phyloP scores from a whole-genome alignment of 2,888 invertebrate species.

The Parnassius glacialis region DNA sequence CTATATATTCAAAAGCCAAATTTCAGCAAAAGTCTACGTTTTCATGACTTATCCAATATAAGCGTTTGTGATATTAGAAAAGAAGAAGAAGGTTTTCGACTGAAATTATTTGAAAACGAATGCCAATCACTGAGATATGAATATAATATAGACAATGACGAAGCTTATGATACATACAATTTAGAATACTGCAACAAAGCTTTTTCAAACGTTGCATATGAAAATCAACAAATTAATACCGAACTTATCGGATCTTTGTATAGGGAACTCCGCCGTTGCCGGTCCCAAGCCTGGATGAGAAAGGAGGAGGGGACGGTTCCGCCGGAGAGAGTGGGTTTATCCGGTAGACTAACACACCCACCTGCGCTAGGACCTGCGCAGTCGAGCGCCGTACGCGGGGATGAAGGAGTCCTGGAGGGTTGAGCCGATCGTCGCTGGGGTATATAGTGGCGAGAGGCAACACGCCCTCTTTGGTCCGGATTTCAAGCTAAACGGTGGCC shows the following conservation, averaged over 20 bases:
- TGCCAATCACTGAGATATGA: slow-evolving; percentile 56
- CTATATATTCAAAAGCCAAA: slow-evolving; percentile 36
- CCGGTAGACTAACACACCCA: too few relatives aligned
- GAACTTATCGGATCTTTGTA: slow-evolving; percentile 6
- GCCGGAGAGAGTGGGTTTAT: too few relatives aligned
- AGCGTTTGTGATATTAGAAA: slow-evolving; percentile 53
- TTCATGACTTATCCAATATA: slow-evolving; percentile 32
- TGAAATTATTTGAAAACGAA: slow-evolving; percentile 56
- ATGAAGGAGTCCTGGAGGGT: too few relatives aligned
- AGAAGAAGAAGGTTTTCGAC: slow-evolving; percentile 39
- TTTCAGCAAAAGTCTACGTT: slow-evolving; percentile 47
- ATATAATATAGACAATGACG: slow-evolving; percentile 43
- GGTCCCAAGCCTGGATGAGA: too few relatives aligned
- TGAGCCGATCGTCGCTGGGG: too few relatives aligned
- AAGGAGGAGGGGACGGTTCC: too few relatives aligned
- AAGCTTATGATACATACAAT: slow-evolving; percentile 50
- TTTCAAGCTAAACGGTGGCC: too few relatives aligned
- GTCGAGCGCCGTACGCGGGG: too few relatives aligned
- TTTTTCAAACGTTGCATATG: slow-evolving; percentile 28
- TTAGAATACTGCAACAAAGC: slow-evolving; percentile 46
- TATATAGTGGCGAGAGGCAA: too few relatives aligned
- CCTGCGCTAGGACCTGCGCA: too few relatives aligned
- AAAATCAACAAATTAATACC: slow-evolving; percentile 12
- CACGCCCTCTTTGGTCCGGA: too few relatives aligned
- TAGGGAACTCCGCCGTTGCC: too few relatives aligned